phyloP scores from a whole-genome alignment of 2,113 vertebrate species.

The Oryzias woworae region DNA sequence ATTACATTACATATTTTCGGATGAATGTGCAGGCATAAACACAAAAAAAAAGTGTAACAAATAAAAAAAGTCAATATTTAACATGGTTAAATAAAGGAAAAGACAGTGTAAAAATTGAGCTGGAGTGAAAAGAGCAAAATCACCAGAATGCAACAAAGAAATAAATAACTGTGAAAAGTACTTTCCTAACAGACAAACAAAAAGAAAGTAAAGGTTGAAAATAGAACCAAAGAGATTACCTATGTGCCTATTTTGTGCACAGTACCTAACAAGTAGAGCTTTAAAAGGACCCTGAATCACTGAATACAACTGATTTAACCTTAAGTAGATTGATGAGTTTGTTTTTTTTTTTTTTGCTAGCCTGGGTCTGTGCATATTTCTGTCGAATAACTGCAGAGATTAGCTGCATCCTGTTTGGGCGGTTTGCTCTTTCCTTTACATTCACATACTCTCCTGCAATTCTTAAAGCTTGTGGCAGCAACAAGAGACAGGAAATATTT shows the following conservation, averaged over 20 bases:
- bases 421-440: not conserved
- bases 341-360: slow-evolving; percentile 3
- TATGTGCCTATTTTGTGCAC: too few species aligned
- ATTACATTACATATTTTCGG: too few species aligned
- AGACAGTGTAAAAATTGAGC: too few species aligned
- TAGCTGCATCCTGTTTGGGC: not conserved
- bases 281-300: slow-evolving; percentile 14
- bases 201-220: not conserved
- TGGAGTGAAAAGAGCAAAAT: too few species aligned
- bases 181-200: slow-evolving; percentile 22
- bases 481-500: slow-evolving; percentile 2
- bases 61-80: too few species aligned
- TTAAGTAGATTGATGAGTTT: not conserved
- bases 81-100: too few species aligned
- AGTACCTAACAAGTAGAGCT: not conserved
- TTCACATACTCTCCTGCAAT: not conserved
- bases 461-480: not conserved
- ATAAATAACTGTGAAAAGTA: not conserved
- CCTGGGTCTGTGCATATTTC: slow-evolving; percentile 25
- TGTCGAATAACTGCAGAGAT: slow-evolving; percentile 5
- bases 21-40: too few species aligned
- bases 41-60: too few species aligned
- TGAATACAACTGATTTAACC: slow-evolving; percentile 18
- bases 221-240: too few species aligned
- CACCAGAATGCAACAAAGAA: not conserved